Conservation (phyloP, 2,888 invertebrate species). For the Seira ritae region DNA sequence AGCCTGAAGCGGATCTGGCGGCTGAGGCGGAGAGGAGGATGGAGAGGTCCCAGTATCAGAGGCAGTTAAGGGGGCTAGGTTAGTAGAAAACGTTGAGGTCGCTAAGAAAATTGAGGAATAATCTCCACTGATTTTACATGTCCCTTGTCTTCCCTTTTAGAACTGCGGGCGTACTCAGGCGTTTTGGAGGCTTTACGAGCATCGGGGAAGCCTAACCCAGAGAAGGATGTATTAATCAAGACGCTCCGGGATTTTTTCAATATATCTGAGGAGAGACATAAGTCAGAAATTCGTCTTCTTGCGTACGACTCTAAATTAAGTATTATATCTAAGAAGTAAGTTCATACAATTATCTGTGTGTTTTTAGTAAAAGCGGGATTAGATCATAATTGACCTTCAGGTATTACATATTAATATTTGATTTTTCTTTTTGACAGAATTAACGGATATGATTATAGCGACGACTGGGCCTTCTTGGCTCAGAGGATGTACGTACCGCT, state of each 20-base stretch:
- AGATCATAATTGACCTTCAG: neutral
- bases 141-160: conserved; percentile 55
- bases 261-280: conserved; percentile 68
- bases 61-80: conserved; percentile 60
- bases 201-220: conserved; percentile 66
- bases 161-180: conserved; percentile 64
- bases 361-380: neutral
- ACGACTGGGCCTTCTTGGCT: conserved; percentile 54
- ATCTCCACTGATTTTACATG: neutral
- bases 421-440: conserved; percentile 35
- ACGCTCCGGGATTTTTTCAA: conserved; percentile 60
- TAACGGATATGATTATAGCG: conserved; percentile 46
- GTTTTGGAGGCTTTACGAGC: conserved; percentile 68
- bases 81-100: neutral
- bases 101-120: neutral
- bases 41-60: conserved; percentile 44
- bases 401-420: too few relatives aligned
- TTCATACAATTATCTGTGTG: too few relatives aligned
- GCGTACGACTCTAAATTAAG: conserved; percentile 62
- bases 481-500: conserved; percentile 48
- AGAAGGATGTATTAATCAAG: conserved; percentile 58
- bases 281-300: conserved; percentile 67
- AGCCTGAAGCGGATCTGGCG: neutral
- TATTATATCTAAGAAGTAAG: conserved; percentile 66
- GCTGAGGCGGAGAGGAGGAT: neutral